These are phyloP conservation scores for Cheirogaleus major DNA, from an alignment of 2,797 vertebrate species.

Conservation along the genomic window DNA sequence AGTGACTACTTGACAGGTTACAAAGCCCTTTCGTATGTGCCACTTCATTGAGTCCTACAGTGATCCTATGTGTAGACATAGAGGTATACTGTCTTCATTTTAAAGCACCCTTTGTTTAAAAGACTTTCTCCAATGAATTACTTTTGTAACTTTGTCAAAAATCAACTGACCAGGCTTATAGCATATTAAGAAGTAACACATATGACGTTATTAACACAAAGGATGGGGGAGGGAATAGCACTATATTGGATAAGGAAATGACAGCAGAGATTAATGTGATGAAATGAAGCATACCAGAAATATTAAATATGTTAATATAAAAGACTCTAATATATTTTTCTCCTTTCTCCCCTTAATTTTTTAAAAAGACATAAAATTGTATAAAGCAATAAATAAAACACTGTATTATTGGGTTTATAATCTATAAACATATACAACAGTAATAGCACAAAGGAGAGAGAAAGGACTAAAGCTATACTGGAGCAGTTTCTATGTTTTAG, in stretches of 20 bases:
- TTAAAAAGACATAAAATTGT: not conserved
- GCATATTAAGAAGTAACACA: not conserved
- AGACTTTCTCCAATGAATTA: not conserved
- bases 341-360: not conserved
- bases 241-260: not conserved
- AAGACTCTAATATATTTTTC: not conserved
- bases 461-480: not conserved
- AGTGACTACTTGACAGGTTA: not conserved
- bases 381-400: not conserved
- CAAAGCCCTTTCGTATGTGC: not conserved
- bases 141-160: constrained; percentile 9
- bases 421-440: not conserved
- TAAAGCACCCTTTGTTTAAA: not conserved
- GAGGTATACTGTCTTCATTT: not conserved
- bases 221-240: not conserved
- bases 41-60: not conserved
- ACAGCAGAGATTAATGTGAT: not conserved
- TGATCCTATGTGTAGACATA: not conserved
- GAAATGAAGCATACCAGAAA: not conserved
- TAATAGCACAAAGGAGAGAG: not conserved
- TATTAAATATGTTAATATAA: not conserved
- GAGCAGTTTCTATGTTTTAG: not conserved
- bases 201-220: not conserved
- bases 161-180: not conserved
- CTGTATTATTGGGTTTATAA: not conserved